A percentile compares a stretch with the other conserved stretches of the same genome.
phyloP scores from a whole-genome alignment of 1,140 invertebrate genomes.

The Metopolophium dirhodum region DNA sequence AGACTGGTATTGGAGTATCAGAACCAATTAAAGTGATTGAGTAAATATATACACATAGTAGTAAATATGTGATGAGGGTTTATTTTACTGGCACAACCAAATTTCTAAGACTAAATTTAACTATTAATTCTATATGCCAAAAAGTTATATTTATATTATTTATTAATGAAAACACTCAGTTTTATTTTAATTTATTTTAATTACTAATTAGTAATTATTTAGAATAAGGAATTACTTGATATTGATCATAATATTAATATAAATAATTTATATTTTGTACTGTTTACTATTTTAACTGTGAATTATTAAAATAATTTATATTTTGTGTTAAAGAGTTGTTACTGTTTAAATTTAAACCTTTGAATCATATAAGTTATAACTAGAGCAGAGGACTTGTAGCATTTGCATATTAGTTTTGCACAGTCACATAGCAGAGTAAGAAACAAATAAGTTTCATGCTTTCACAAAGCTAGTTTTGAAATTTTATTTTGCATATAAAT shows the following conservation, averaged over 20 bases:
- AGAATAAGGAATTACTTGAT: neutral
- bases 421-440: too few relatives aligned
- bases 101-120: slow-evolving; percentile 27
- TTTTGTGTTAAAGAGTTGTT: neutral
- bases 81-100: neutral
- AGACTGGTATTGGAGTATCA: slow-evolving; percentile 60
- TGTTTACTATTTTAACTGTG: neutral
- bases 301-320: slow-evolving; percentile 1
- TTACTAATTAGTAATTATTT: neutral
- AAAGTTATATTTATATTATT: neutral
- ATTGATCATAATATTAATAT: neutral
- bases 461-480: too few relatives aligned
- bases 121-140: slow-evolving; percentile 18
- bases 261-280: neutral
- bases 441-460: too few relatives aligned
- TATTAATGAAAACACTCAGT: too few relatives aligned
- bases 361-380: too few relatives aligned
- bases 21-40: slow-evolving; percentile 2
- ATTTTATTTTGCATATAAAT: too few relatives aligned
- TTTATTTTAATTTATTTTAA: too few relatives aligned
- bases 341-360: neutral
- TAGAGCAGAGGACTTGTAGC: too few relatives aligned
- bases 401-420: too few relatives aligned
- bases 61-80: neutral
- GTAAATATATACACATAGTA: too few relatives aligned